Percentiles rank a stretch among this genome's conserved stretches.
Evolutionary conservation across 2,113 vertebrate species (phyloP).

Genomic region (Jaculus jaculus): DNA sequence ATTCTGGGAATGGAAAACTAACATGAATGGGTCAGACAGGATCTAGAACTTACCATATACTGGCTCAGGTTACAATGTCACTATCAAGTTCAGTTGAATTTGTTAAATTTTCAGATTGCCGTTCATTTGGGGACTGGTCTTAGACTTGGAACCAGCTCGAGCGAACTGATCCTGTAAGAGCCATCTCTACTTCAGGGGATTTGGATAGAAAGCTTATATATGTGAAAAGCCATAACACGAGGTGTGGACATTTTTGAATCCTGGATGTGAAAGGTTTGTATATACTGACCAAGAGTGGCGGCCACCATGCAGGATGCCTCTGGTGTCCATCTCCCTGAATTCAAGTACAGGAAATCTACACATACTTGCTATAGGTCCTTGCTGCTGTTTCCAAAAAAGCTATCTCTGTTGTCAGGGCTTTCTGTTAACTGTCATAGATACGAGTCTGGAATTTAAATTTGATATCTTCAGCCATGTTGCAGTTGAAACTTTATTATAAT

Average conservation of each 20-base stretch:
- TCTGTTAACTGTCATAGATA: slow-evolving; percentile 63
- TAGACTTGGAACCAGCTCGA: neutral
- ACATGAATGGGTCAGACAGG: neutral
- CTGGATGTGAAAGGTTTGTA: neutral
- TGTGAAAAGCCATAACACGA: neutral
- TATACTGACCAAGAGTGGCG: neutral
- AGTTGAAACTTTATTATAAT: neutral
- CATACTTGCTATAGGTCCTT: slow-evolving; percentile 34
- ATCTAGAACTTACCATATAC: neutral
- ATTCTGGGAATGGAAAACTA: neutral
- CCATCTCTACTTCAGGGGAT: neutral
- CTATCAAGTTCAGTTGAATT: neutral
- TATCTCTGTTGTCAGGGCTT: slow-evolving; percentile 55
- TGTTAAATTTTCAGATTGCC: neutral
- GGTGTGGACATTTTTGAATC: neutral
- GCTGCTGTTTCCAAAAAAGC: slow-evolving; percentile 55
- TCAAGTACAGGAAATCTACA: slow-evolving; percentile 16
- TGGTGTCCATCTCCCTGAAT: neutral
- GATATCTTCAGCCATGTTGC: slow-evolving; percentile 57
- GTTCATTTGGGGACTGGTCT: neutral
- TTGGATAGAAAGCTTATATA: neutral
- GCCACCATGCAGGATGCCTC: neutral
- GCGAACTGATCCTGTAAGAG: neutral
- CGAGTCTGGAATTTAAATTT: slow-evolving; percentile 75
- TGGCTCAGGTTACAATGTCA: neutral